Conservation (phyloP, 1,140 invertebrate genomes). For the Gerris buenoi region DNA sequence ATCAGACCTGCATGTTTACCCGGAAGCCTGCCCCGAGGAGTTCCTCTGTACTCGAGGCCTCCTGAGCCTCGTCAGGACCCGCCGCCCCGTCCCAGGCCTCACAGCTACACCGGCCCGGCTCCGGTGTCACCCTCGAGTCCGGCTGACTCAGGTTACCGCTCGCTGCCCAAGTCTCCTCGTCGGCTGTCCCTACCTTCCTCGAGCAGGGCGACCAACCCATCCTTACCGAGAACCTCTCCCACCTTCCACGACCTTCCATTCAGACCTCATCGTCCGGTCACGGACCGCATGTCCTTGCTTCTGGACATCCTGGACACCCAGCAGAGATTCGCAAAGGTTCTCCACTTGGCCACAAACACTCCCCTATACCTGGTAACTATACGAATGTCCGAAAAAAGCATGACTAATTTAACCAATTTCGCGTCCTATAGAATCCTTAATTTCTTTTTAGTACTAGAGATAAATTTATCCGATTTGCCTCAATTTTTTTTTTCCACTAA, state of each 20-base stretch:
- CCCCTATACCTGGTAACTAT: constrained; percentile 5
- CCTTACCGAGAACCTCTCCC: constrained; percentile 29
- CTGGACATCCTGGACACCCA: constrained; percentile 65
- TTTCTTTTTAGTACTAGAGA: no score
- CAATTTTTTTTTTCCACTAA: no score
- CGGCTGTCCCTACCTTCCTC: constrained; percentile 26
- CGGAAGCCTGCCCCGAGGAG: constrained; percentile 12
- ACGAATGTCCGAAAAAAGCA: no score
- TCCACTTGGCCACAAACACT: background rate
- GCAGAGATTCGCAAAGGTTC: constrained; percentile 59
- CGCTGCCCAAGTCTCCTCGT: constrained; percentile 20
- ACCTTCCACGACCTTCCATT: constrained; percentile 50
- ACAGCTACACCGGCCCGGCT: constrained; percentile 29
- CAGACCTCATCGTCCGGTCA: constrained; percentile 45
- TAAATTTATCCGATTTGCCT: no score
- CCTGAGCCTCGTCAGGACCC: constrained; percentile 33
- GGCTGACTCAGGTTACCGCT: constrained; percentile 28
- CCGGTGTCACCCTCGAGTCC: constrained; percentile 22
- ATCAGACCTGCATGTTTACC: constrained; percentile 13
- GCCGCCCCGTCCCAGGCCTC: constrained; percentile 38
- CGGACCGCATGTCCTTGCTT: constrained; percentile 58
- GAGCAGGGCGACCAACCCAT: constrained; percentile 17
- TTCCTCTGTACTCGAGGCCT: constrained; percentile 12
- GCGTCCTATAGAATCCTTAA: no score
- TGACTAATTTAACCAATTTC: no score